phyloP scores from a whole-genome alignment of 2,113 vertebrate species.

The Spea bombifrons region DNA sequence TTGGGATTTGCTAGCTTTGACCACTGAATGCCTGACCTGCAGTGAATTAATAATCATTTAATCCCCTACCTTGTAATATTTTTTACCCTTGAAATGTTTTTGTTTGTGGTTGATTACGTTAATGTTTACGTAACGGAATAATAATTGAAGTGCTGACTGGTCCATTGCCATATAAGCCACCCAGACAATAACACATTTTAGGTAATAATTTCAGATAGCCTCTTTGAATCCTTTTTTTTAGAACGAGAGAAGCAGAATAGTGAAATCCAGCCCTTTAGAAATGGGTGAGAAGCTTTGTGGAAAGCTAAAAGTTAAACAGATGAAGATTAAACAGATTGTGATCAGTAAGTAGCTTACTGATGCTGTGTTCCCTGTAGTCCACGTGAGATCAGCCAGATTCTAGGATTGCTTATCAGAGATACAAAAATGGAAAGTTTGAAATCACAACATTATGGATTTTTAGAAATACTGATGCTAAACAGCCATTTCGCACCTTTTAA shows the following conservation, averaged over 20 bases:
- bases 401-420: conserved; percentile 28
- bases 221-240: neutral
- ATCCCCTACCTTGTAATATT: conserved; percentile 33
- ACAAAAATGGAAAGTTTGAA: neutral
- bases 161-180: neutral
- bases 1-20: conserved; percentile 23
- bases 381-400: conserved; percentile 40
- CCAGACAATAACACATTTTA: neutral
- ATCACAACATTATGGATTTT: neutral
- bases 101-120: neutral
- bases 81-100: conserved; percentile 36
- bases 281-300: conserved; percentile 44
- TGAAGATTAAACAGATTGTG: conserved; percentile 49
- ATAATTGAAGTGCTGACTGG: neutral
- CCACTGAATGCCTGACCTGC: conserved; percentile 27
- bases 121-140: neutral
- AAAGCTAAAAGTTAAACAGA: conserved; percentile 50
- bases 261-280: conserved; percentile 24
- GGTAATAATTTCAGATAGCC: neutral
- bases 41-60: conserved; percentile 47
- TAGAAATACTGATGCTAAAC: too few species aligned
- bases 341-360: conserved; percentile 47
- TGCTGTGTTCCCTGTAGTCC: conserved; percentile 29
- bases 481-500: too few species aligned
- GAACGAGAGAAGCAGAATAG: neutral